A percentile compares a stretch with the other conserved stretches of the same genome.
Conservation (phyloP, 2,797 vertebrate genomes). For the Enteromius fasciolatus region DNA sequence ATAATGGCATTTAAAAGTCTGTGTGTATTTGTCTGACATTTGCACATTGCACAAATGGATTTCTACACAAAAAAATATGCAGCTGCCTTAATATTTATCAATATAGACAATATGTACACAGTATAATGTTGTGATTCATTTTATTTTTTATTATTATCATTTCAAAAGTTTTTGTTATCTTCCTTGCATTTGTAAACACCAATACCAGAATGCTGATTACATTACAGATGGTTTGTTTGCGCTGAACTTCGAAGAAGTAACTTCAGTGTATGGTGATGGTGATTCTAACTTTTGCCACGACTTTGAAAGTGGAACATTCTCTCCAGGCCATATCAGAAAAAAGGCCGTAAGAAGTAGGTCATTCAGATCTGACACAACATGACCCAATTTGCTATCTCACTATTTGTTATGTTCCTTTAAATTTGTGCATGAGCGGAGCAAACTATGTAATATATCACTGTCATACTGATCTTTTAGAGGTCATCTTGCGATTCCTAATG, state of each 20-base stretch:
- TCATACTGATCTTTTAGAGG: constrained; percentile 26
- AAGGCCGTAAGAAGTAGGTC: constrained; percentile 52
- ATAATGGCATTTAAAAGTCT: background rate
- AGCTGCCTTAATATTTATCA: background rate
- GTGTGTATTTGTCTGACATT: background rate
- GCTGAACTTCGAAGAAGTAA: background rate
- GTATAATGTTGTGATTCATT: background rate
- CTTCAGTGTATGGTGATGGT: constrained; percentile 9
- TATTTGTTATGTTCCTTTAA: constrained; percentile 32
- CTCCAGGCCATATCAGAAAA: constrained; percentile 42
- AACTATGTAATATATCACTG: constrained; percentile 37
- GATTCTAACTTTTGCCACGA: constrained; percentile 31
- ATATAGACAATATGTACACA: background rate
- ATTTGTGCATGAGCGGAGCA: constrained; percentile 18
- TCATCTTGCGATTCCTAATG: constrained; percentile 17
- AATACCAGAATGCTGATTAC: background rate
- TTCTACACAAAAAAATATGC: background rate
- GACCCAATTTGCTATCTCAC: constrained; percentile 46
- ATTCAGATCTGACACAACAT: constrained; percentile 47
- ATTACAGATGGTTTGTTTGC: background rate
- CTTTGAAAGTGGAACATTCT: constrained; percentile 46
- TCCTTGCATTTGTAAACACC: background rate
- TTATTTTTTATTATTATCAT: background rate
- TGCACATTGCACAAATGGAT: background rate
- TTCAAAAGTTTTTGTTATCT: background rate